Conservation (phyloP, 2,888 invertebrate species). For the Fissipunctia ypsillon region DNA sequence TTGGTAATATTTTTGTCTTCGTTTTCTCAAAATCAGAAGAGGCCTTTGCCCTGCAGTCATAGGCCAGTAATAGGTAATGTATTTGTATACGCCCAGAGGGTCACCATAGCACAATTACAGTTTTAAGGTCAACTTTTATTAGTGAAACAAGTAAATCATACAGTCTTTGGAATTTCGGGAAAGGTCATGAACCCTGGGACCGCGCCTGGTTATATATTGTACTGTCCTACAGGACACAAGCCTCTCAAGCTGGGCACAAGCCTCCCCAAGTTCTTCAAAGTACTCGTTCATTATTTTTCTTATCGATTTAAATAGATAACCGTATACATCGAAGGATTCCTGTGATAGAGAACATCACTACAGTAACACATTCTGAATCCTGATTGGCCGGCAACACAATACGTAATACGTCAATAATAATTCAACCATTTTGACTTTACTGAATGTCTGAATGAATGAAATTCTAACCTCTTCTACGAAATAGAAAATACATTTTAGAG, state of each 20-base stretch:
- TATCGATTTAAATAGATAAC: conserved; percentile 21
- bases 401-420: conserved; percentile 75
- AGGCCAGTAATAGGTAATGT: not conserved
- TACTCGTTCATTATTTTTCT: not conserved
- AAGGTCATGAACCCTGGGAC: too few species aligned
- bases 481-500: conserved; percentile 6
- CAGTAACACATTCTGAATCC: not conserved
- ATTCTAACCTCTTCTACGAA: conserved; percentile 71
- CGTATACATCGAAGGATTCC: not conserved
- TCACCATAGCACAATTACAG: not conserved
- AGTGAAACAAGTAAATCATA: not conserved
- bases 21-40: not conserved
- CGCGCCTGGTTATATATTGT: not conserved
- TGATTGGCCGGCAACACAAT: conserved; percentile 54
- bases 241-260: not conserved
- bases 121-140: not conserved
- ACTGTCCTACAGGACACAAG: too few species aligned
- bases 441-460: conserved; percentile 60
- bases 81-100: not conserved
- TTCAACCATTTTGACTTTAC: conserved; percentile 66
- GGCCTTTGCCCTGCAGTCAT: not conserved
- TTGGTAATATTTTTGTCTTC: not conserved
- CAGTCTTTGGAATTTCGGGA: not conserved
- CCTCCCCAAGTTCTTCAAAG: not conserved
- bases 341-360: conserved; percentile 40